phyloP scores from a whole-genome alignment of 2,113 vertebrate species.

The Bettongia penicillata region DNA sequence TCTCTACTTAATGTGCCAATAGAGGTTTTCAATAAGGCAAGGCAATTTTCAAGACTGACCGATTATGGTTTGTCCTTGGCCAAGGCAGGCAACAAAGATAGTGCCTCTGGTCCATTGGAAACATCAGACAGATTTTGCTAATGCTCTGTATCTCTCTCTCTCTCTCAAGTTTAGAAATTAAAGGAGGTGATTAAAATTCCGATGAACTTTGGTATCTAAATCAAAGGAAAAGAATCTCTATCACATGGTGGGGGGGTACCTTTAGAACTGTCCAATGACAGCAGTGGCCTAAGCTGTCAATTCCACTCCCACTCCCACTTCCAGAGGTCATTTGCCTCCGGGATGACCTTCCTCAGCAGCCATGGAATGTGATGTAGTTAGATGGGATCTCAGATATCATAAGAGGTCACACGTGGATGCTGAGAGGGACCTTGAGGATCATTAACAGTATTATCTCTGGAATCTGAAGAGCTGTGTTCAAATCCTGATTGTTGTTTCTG shows the following conservation, averaged over 20 bases:
- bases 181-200: slow-evolving; percentile 77
- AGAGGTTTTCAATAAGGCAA: slow-evolving; percentile 76
- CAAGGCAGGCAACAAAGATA: slow-evolving; percentile 72
- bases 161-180: slow-evolving; percentile 59
- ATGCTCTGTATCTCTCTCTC: slow-evolving; percentile 48
- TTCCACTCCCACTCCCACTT: background rate
- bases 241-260: slow-evolving; percentile 41
- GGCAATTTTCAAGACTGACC: slow-evolving; percentile 75
- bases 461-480: background rate
- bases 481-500: background rate
- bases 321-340: background rate
- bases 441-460: background rate
- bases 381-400: background rate
- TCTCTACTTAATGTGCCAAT: slow-evolving; percentile 75
- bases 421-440: background rate
- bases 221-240: slow-evolving; percentile 68
- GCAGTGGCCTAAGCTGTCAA: slow-evolving; percentile 25
- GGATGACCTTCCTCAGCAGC: background rate
- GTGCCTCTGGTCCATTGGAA: slow-evolving; percentile 75
- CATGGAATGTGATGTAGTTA: background rate
- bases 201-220: slow-evolving; percentile 73
- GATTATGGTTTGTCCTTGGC: slow-evolving; percentile 81
- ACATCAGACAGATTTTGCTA: slow-evolving; percentile 68
- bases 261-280: slow-evolving; percentile 30
- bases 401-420: background rate